Conservation (phyloP, 2,113 vertebrate genomes). For the Clarias batrachus region DNA sequence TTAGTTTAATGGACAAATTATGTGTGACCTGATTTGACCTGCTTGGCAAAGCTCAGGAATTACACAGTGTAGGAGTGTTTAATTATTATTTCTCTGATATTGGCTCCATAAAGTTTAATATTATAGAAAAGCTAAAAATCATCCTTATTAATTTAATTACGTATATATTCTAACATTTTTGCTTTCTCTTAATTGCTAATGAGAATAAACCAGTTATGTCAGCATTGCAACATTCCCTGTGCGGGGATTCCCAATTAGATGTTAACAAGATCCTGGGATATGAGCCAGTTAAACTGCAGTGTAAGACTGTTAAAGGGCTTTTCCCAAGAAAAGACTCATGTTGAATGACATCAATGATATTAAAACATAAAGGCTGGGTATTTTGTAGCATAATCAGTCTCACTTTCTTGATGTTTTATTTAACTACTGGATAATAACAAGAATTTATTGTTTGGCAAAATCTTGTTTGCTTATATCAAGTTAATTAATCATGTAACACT, state of each 20-base stretch:
- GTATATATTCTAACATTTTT: not conserved
- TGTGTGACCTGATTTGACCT: not conserved
- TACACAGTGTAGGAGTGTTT: not conserved
- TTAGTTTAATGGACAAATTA: not conserved
- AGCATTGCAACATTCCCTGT: not conserved
- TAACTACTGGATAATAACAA: not conserved
- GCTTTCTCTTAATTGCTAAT: not conserved
- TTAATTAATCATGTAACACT: not conserved
- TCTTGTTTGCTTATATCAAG: not conserved
- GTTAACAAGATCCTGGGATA: not conserved
- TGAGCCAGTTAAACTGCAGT: not conserved
- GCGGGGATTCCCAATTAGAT: not conserved
- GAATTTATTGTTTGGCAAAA: not conserved
- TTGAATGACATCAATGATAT: not conserved
- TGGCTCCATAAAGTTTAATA: not conserved
- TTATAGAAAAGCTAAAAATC: not conserved
- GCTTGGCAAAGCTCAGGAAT: not conserved
- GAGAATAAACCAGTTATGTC: not conserved
- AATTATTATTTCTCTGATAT: not conserved
- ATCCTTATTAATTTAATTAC: not conserved
- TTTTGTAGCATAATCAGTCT: not conserved
- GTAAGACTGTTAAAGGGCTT: not conserved
- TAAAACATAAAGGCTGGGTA: not conserved
- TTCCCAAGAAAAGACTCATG: not conserved
- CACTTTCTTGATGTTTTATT: not conserved